Evolutionary conservation across 2,797 vertebrate species (phyloP).

Genomic region (Chaunax sp.): DNA sequence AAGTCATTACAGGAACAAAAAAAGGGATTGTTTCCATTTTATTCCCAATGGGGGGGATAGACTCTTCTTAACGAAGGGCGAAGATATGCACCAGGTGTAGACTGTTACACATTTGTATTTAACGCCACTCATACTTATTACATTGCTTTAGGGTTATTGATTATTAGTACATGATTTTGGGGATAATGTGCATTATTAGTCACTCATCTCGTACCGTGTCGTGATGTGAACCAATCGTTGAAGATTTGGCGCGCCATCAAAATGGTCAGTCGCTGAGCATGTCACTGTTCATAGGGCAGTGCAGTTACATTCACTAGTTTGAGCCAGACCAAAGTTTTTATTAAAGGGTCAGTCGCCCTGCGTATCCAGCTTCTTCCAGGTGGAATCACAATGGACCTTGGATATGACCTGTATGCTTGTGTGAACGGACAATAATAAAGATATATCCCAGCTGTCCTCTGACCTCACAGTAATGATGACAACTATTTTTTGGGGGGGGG

Average conservation of each 20-base stretch:
- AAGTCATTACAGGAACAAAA: conserved; percentile 21
- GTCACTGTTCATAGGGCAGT: conserved; percentile 74
- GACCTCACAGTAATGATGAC: too few species aligned
- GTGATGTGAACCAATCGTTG: conserved; percentile 59
- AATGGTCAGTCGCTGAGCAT: conserved; percentile 80
- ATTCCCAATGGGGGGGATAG: conserved; percentile 23
- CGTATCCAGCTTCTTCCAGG: conserved; percentile 65
- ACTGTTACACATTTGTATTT: conserved; percentile 73
- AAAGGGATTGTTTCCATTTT: conserved; percentile 16
- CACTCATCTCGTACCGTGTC: conserved; percentile 69
- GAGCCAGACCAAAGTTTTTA: conserved; percentile 80
- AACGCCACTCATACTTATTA: background rate
- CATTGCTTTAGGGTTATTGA: conserved; percentile 10
- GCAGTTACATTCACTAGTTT: conserved; percentile 70
- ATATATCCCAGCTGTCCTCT: conserved; percentile 58
- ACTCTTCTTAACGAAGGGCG: conserved; percentile 52
- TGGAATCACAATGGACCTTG: conserved; percentile 56
- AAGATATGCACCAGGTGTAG: conserved; percentile 67
- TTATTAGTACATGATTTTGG: conserved; percentile 40
- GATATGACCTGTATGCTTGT: conserved; percentile 80
- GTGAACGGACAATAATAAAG: conserved; percentile 90
- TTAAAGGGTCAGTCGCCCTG: conserved; percentile 60
- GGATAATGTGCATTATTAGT: conserved; percentile 37
- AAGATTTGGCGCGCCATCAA: conserved; percentile 56
- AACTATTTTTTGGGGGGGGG: too few species aligned